These are phyloP conservation scores for Drosophila pallidifrons DNA, from an alignment of 1,140 invertebrate genomes.

Conservation along the genomic window DNA sequence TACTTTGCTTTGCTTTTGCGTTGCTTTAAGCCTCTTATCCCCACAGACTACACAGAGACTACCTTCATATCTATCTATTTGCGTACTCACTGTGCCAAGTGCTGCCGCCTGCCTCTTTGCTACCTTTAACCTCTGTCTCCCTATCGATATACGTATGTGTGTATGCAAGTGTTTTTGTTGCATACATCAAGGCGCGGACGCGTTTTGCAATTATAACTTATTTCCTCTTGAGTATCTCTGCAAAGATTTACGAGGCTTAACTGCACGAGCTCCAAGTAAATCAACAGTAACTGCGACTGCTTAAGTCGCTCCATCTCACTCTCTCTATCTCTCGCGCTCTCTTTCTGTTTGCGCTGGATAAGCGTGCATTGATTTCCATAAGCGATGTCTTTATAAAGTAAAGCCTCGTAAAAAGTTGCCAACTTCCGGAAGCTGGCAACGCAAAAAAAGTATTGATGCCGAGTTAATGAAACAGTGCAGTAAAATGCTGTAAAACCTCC, in stretches of 20 bases:
- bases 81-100: background rate
- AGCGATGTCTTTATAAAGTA: constrained; percentile 43
- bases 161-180: constrained; percentile 26
- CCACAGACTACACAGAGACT: constrained; percentile 3
- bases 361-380: constrained; percentile 58
- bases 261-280: constrained; percentile 35
- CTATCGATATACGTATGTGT: constrained; percentile 12
- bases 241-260: constrained; percentile 44
- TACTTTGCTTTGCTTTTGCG: background rate
- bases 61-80: constrained; percentile 4
- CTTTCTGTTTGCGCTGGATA: constrained; percentile 17
- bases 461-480: constrained; percentile 79
- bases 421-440: constrained; percentile 40
- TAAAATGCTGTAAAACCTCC: constrained; percentile 24
- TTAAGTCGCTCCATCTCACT: constrained; percentile 20
- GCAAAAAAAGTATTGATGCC: constrained; percentile 47
- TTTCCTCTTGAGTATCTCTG: constrained; percentile 41
- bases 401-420: constrained; percentile 61
- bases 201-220: constrained; percentile 52
- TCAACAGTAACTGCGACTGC: constrained; percentile 35
- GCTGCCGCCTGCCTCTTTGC: background rate
- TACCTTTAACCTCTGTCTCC: background rate
- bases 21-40: constrained; percentile 7
- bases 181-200: constrained; percentile 38
- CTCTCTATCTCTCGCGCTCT: background rate